Evolutionary conservation across 2,888 invertebrate genomes (phyloP).

Genomic region (Callinectes sapidus): DNA sequence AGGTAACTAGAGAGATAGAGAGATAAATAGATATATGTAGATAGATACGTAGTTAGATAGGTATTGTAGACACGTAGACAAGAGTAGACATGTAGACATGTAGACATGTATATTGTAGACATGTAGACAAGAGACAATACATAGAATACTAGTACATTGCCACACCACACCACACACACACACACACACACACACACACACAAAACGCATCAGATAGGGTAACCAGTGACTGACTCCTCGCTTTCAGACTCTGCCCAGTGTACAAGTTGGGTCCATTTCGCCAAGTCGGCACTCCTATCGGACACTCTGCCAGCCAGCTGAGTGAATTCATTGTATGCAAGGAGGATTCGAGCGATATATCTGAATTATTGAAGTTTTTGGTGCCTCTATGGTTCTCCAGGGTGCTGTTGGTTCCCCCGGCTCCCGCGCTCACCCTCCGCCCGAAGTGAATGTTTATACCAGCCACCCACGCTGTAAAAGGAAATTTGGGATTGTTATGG

Average conservation of each 20-base stretch:
- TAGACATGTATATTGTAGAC: neutral
- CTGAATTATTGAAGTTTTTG: slow-evolving; percentile 58
- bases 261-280: neutral
- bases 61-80: neutral
- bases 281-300: neutral
- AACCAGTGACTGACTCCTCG: neutral
- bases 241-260: neutral
- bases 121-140: neutral
- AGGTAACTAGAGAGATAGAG: no score
- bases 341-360: slow-evolving; percentile 51
- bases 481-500: slow-evolving; percentile 38
- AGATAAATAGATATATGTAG: neutral
- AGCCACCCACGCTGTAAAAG: slow-evolving; percentile 36
- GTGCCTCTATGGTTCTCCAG: slow-evolving; percentile 48
- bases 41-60: no score
- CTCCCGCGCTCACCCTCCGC: slow-evolving; percentile 40
- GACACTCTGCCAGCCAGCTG: slow-evolving; percentile 5
- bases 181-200: neutral
- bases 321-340: slow-evolving; percentile 56
- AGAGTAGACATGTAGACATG: neutral
- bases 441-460: slow-evolving; percentile 49
- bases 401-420: slow-evolving; percentile 46
- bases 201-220: neutral
- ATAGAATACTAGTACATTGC: neutral
- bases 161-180: neutral